phyloP scores from a whole-genome alignment of 2,113 vertebrate species.

The Circaetus gallicus region DNA sequence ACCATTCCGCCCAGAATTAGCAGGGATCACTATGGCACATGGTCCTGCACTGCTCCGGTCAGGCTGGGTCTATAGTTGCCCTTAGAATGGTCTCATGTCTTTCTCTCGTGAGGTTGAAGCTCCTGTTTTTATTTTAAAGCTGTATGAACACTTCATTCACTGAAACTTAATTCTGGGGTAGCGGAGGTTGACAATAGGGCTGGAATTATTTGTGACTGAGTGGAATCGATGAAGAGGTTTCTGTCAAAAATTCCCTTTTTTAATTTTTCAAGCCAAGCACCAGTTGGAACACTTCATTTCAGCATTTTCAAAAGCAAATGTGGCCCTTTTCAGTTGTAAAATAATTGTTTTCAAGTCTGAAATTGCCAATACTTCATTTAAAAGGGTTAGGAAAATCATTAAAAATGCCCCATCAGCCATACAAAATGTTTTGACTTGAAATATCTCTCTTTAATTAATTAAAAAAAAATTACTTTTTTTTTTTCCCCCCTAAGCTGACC shows the following conservation, averaged over 20 bases:
- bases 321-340: neutral
- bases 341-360: neutral
- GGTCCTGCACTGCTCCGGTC: no score
- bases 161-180: neutral
- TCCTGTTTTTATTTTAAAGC: neutral
- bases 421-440: neutral
- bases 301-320: neutral
- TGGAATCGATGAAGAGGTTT: neutral
- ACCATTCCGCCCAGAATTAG: neutral
- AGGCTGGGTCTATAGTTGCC: neutral
- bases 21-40: no score
- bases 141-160: neutral
- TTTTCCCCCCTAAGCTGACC: neutral
- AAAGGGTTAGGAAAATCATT: neutral
- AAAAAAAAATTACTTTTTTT: neutral
- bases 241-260: neutral
- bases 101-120: rapidly evolving
- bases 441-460: neutral
- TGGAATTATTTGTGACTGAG: neutral
- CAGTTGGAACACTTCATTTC: neutral
- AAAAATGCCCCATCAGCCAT: neutral
- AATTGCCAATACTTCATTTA: neutral
- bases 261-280: neutral
- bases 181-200: neutral
- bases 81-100: neutral